phyloP scores from a whole-genome alignment of 1,140 invertebrate genomes.

The Hyposmocoma kahamanoa region DNA sequence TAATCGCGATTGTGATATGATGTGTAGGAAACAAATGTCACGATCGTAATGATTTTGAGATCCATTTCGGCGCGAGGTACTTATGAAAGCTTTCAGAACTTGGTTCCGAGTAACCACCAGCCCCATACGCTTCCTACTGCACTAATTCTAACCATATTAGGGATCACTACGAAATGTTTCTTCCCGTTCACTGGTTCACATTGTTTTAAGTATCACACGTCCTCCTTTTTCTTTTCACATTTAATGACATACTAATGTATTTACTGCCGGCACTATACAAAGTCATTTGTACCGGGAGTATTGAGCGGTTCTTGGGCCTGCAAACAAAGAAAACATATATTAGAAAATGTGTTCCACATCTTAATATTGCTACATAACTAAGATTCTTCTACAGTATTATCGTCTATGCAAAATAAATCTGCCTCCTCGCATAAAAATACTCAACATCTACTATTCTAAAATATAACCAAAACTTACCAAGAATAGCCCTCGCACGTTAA shows the following conservation, averaged over 20 bases:
- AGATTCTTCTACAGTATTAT: background rate
- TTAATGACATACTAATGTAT: constrained; percentile 62
- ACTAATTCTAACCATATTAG: constrained; percentile 47
- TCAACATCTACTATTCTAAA: constrained; percentile 4
- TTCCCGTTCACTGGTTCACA: constrained; percentile 60
- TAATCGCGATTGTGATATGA: constrained; percentile 5
- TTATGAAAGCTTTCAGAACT: constrained; percentile 35
- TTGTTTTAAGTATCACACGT: constrained; percentile 62
- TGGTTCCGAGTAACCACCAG: constrained; percentile 31
- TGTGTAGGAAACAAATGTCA: constrained; percentile 15
- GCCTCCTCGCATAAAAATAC: background rate
- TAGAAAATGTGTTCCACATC: background rate
- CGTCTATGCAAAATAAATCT: background rate
- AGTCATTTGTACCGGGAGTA: constrained; percentile 81
- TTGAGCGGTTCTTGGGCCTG: constrained; percentile 84
- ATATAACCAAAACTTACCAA: constrained; percentile 58
- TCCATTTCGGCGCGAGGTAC: constrained; percentile 34
- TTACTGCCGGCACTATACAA: constrained; percentile 75
- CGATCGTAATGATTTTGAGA: constrained; percentile 43
- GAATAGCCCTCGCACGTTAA: constrained; percentile 63
- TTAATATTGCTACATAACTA: background rate
- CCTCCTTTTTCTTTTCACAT: constrained; percentile 69
- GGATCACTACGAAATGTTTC: constrained; percentile 43
- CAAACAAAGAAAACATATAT: constrained; percentile 52
- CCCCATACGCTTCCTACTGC: constrained; percentile 30